Evolutionary conservation across 2,113 vertebrate species (phyloP), one percentile per base, ranked within the genome.

Genomic region (Fregetta grallaria): DNA sequence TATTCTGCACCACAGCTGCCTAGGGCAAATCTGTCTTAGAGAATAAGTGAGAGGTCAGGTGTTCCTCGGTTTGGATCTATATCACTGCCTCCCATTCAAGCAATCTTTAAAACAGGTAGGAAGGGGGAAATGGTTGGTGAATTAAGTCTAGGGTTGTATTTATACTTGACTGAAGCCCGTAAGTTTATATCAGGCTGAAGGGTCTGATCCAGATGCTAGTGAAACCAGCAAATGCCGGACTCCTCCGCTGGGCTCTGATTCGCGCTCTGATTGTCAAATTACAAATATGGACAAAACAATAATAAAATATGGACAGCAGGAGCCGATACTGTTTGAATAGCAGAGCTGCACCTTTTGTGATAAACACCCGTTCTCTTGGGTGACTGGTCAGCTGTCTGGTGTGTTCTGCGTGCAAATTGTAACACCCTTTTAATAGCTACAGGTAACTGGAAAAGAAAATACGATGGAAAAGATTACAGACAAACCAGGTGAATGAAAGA

Each of bases 391-490:
- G 47, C 47, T 56, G 40, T 6, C 47, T 13, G 40, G 21, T 20
- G 22, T 25, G 45, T 20, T 50, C 67, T 52, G 45, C 2, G 9
- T 52, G 30, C 44, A 27, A 15, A 32, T 40, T 6, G 5, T 9
- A 32, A 4, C 40, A 14, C 44, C 36, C 30, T 53, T 26, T 4
- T 13, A 11, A 13, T 36, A 66, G 25, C 8, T 32, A 13, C 17
- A 42, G 56, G 34, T 18, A 38, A 44, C 36, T 38, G 44, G 34
- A 6, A 50, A 76, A 70, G 32, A 27, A 82, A 61, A 53, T 16
- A 7, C 0, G 1, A 34, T 15, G 11, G 17, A 3, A 2, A 8
- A 38, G 12, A 8, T 10, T 29, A 7, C 8, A 34, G n/a, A 9
- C 7, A 38, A 72, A 13, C 1, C 18, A 45, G 49, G 20, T 59